Conservation (phyloP, 2,888 invertebrate genomes). For the Itoplectis maculator region DNA sequence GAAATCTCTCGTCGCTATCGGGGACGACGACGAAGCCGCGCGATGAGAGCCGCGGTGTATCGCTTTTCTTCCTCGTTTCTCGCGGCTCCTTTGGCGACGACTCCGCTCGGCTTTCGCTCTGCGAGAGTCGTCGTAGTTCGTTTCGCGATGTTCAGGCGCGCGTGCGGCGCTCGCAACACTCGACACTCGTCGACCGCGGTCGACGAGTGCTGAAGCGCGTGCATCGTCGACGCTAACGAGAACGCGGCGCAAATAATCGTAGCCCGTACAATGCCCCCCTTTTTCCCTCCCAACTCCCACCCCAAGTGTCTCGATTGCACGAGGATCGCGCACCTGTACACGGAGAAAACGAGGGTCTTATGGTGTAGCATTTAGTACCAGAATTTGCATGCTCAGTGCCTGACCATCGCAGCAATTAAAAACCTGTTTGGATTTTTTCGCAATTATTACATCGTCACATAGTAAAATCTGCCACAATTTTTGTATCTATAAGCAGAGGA, state of each 20-base stretch:
- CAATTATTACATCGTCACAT: too few relatives aligned
- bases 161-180: too few relatives aligned
- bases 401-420: too few relatives aligned
- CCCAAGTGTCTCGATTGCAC: background rate
- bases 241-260: conserved; percentile 45
- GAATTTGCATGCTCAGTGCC: too few relatives aligned
- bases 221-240: conserved; percentile 10
- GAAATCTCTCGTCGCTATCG: conserved; percentile 59
- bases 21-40: conserved; percentile 29
- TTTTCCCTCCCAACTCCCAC: too few relatives aligned
- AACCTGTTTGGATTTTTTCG: too few relatives aligned
- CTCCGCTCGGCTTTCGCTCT: too few relatives aligned
- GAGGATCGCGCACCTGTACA: background rate
- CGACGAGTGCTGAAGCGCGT: conserved; percentile 13
- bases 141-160: conserved; percentile 35
- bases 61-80: conserved; percentile 38
- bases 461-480: too few relatives aligned
- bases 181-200: conserved; percentile 38
- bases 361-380: too few relatives aligned
- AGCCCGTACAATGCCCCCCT: conserved; percentile 6
- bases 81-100: background rate
- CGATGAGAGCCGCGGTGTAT: conserved; percentile 37
- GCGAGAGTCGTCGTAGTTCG: too few relatives aligned
- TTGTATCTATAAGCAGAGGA: too few relatives aligned
- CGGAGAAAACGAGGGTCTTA: too few relatives aligned